Evolutionary conservation across 2,797 vertebrate species (phyloP), one percentile per base, ranked within the genome.

Genomic region (Lacerta viridis): DNA sequence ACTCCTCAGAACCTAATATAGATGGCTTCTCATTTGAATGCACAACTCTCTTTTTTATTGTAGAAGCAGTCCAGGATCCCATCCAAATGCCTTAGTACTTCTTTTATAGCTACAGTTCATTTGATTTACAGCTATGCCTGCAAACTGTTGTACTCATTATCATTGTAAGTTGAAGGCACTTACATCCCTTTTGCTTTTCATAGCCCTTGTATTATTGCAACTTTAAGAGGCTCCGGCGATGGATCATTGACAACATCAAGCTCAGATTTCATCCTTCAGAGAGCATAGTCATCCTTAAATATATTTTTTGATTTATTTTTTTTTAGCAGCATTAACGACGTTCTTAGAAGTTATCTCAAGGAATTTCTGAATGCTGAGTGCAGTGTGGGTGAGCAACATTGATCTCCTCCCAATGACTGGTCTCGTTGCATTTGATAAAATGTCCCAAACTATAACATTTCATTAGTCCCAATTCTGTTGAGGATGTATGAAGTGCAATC

Each of bases 51-150:
- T 86, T 85, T 90, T 89, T 23, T 64, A 90, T 10, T 85, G 79
- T 92, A 90, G 77, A 36, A 89, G 76, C 71, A 82, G 83, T 64
- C 82, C 84, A 96, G 91, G 87, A 94, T 90, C 88, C 90, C 90
- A 92, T 94, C 92, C 92, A 95, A 95, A 93, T 91, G 88, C 80
- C 92, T 94, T 87, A 90, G 36, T 83, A 77, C 91, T 96, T 75
- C 88, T 94, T 96, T 96, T 94, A 96, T 91, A 94, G 92, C 94
- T 91, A 89, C 76, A 93, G 92, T 89, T 87, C 93, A 86, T 94
- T 95, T 96, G 95, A 97, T 96, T 97, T 97, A 96, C 92, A 94
- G 92, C 92, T 93, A 85, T 85, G 95, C 93, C 87, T 91, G 89
- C 92, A 95, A 96, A 97, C 93, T 93, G 90, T 91, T 92, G 89